A percentile compares a stretch with the other conserved stretches of the same genome.
phyloP scores from a whole-genome alignment of 2,888 invertebrate species.

The Drosophila monieri region DNA sequence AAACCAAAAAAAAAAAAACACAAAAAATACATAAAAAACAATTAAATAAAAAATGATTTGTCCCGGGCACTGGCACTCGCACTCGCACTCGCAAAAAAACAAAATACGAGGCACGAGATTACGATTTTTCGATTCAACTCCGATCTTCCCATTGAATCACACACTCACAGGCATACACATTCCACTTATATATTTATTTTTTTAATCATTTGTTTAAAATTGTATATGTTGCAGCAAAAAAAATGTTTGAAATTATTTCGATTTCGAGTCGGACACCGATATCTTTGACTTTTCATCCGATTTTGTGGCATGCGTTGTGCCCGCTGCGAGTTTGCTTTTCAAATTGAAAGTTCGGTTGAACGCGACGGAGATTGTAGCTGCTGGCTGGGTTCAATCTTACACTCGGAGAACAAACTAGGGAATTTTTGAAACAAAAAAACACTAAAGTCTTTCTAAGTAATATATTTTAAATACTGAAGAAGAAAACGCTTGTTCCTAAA shows the following conservation, averaged over 20 bases:
- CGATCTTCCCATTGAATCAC: constrained; percentile 2
- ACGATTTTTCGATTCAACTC: constrained; percentile 2
- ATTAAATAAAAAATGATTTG: constrained; percentile 7
- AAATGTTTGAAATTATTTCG: no score
- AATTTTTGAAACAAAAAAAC: no score
- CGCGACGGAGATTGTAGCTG: background rate
- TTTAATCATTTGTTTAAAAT: background rate
- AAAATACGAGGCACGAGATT: background rate
- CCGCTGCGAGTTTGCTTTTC: constrained; percentile 5
- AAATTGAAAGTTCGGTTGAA: constrained; percentile 11
- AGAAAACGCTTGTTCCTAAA: no score
- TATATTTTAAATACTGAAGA: no score
- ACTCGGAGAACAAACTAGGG: background rate
- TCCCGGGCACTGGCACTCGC: constrained; percentile 4
- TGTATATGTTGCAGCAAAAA: no score
- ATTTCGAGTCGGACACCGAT: background rate
- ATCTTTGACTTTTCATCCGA: constrained; percentile 1
- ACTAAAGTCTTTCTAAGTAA: no score
- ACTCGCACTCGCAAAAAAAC: background rate
- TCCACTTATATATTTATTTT: background rate
- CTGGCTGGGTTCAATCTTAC: constrained; percentile 1
- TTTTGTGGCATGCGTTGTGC: background rate
- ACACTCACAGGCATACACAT: background rate
- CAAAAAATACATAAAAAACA: constrained; percentile 1
- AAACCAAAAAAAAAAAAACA: constrained; percentile 19